phyloP scores from a whole-genome alignment of 2,113 vertebrate species.

The Coryphaenoides rupestris region DNA sequence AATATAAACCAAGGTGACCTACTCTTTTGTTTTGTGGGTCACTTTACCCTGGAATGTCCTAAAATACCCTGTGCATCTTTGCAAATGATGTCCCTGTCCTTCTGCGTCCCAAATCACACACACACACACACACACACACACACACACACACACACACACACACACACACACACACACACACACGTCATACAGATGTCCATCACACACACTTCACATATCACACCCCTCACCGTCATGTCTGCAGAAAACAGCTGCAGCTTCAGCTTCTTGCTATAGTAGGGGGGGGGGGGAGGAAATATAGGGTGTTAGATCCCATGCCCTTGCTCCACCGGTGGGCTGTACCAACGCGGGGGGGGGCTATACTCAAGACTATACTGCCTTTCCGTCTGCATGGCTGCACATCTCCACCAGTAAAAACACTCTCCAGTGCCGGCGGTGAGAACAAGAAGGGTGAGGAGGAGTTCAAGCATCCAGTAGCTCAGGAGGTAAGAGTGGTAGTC shows the following conservation, averaged over 20 bases:
- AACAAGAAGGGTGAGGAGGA: conserved; percentile 1
- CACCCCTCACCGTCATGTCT: too few species aligned
- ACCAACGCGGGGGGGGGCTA: conserved; percentile 22
- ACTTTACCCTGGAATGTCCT: conserved; percentile 19
- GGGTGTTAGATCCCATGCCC: conserved; percentile 29
- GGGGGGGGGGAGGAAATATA: too few species aligned
- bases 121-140: not conserved
- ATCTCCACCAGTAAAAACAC: conserved; percentile 44
- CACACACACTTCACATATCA: not conserved
- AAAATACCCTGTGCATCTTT: not conserved
- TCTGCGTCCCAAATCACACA: not conserved
- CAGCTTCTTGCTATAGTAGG: conserved; percentile 10
- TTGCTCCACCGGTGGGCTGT: conserved; percentile 19
- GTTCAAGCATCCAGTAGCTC: not conserved
- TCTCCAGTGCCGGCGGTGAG: conserved; percentile 21
- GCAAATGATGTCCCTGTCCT: too few species aligned
- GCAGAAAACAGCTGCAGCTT: conserved; percentile 1
- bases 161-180: conserved; percentile 4
- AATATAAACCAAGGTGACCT: conserved; percentile 18
- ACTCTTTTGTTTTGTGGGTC: conserved; percentile 9
- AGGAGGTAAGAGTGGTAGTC: too few species aligned
- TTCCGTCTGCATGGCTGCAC: conserved; percentile 36
- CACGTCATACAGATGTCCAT: not conserved
- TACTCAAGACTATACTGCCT: conserved; percentile 25
- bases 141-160: not conserved